These are phyloP conservation scores for Charaxes varanes DNA, from an alignment of 1,140 invertebrate genomes.

Conservation along the genomic window DNA sequence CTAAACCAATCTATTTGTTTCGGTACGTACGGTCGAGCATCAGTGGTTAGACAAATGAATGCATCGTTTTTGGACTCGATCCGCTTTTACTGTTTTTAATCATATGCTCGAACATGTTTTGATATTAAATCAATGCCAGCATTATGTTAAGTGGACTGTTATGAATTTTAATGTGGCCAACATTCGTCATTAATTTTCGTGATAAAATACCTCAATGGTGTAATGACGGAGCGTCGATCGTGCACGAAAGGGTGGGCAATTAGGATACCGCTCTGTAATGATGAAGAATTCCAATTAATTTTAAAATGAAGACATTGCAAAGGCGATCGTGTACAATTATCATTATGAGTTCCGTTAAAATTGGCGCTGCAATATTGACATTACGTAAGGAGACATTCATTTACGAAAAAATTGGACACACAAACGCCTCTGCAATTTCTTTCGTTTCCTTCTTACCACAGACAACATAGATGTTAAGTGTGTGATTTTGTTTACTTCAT, in stretches of 20 bases:
- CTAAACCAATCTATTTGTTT: slow-evolving; percentile 16
- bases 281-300: slow-evolving; percentile 11
- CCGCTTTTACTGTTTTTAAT: slow-evolving; percentile 3
- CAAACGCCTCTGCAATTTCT: too few species aligned
- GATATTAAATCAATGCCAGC: slow-evolving; percentile 4
- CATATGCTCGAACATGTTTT: slow-evolving; percentile 6
- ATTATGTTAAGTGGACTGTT: not conserved
- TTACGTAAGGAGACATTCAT: slow-evolving; percentile 1
- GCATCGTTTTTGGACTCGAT: not conserved
- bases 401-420: not conserved
- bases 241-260: slow-evolving; percentile 8
- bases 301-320: slow-evolving; percentile 14
- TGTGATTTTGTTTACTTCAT: too few species aligned
- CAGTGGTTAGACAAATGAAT: slow-evolving; percentile 4
- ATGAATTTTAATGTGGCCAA: slow-evolving; percentile 3
- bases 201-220: slow-evolving; percentile 6
- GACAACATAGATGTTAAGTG: too few species aligned
- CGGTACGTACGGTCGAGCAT: not conserved
- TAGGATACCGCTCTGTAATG: slow-evolving; percentile 17
- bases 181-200: slow-evolving; percentile 10
- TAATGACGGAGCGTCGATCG: not conserved
- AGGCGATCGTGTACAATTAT: slow-evolving; percentile 4
- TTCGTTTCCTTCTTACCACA: too few species aligned
- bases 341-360: slow-evolving; percentile 13
- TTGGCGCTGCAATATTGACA: slow-evolving; percentile 8